Evolutionary conservation across 2,888 invertebrate species (phyloP), one percentile per base, ranked within the genome.

Genomic region (Petrophora chlorosata): DNA sequence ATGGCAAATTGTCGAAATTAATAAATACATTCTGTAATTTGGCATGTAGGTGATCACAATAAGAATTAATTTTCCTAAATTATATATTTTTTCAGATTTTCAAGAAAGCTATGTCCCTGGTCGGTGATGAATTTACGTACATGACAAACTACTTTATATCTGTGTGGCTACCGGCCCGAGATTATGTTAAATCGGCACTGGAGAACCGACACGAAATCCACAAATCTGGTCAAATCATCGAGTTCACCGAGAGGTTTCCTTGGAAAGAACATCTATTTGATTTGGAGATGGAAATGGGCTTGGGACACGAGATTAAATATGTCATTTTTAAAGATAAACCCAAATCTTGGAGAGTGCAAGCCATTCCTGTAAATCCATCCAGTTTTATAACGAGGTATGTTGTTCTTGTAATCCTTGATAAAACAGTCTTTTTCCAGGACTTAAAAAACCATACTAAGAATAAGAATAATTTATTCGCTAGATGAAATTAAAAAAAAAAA

Each of bases 201-300:
- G 83, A 94, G 39, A 89, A 92, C 15, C 13, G 61, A 15, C 32
- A 40, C 2, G 32, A 54, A 8, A 88, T 96, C 0, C 93, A 97
- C 72, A 65, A 90, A 7, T 94, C 95, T 42, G 98, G 98, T 0
- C 92, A 96, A 82, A 97, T 99, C 34, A 80, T 99, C 0, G 89
- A 94, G 58, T 90, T 99, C 5, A 79, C 77, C 0, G 92, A 92
- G 41, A 87, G 93, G 2, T 94, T 95, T 67, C 98, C 99, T 0
- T 99, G 98, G 98, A 97, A 97, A 71, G 94, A 96, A 43, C 98
- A 99, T 80, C 88, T 99, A 34, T 94, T 94, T 66, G 92, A 93
- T 30, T 73, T 99, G 41, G 99, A 99, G 87, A 91, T 92, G 46
- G 95, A 95, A 70, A 75, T 94, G 65, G 88, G 89, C 0, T 80